These are phyloP conservation scores for Philypnodon macrostomus DNA, from an alignment of 2,797 vertebrate species.

Conservation along the genomic window DNA sequence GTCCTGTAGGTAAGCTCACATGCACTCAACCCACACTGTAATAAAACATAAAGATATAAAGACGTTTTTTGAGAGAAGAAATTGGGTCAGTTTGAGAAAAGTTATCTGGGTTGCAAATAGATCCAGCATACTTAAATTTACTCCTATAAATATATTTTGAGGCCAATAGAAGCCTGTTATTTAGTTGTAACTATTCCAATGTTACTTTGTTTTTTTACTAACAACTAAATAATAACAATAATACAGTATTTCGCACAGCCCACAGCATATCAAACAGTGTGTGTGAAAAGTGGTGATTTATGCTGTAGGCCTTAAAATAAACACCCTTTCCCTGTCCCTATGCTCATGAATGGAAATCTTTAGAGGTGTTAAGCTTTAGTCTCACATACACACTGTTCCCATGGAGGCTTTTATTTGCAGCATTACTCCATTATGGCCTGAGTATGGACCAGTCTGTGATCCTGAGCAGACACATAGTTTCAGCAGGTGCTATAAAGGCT, in stretches of 20 bases:
- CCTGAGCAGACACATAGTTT: slow-evolving; percentile 52
- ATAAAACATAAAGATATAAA: slow-evolving; percentile 57
- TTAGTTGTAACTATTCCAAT: no score
- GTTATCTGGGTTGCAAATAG: no score
- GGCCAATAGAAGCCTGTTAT: no score
- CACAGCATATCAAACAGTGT: no score
- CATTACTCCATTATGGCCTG: slow-evolving; percentile 11
- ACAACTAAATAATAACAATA: no score
- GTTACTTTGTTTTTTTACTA: no score
- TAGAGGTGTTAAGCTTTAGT: not conserved
- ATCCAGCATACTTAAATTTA: no score
- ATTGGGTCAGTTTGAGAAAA: not conserved
- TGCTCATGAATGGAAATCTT: slow-evolving; percentile 15
- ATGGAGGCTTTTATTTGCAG: slow-evolving; percentile 22
- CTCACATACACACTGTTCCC: slow-evolving; percentile 6
- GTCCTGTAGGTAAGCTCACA: slow-evolving; percentile 60
- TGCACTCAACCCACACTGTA: slow-evolving; percentile 49
- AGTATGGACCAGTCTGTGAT: slow-evolving; percentile 34
- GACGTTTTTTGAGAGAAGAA: slow-evolving; percentile 4
- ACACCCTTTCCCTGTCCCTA: not conserved
- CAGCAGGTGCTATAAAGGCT: slow-evolving; percentile 63
- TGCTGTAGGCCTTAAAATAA: not conserved
- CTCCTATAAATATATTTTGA: no score
- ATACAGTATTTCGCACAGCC: no score
- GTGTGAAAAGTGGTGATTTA: not conserved